Conservation (phyloP, 2,888 invertebrate species). For the Heliconius sara region DNA sequence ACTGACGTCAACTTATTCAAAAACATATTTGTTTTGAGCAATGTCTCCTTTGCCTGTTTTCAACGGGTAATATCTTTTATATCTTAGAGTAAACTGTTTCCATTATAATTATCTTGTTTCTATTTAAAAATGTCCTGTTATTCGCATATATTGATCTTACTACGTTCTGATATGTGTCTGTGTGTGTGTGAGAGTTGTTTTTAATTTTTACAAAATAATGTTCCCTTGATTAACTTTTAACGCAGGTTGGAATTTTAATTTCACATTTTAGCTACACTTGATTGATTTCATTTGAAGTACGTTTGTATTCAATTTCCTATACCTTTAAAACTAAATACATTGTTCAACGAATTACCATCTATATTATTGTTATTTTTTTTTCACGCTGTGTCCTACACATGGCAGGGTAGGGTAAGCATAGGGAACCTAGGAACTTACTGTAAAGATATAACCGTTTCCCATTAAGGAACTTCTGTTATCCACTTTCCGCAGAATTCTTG, state of each 20-base stretch:
- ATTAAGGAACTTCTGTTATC: no score
- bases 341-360: background rate
- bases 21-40: constrained; percentile 77
- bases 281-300: constrained; percentile 1
- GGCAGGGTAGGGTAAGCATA: no score
- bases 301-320: constrained; percentile 11
- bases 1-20: constrained; percentile 69
- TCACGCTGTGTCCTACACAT: no score
- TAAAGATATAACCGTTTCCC: no score
- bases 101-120: constrained; percentile 77
- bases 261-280: constrained; percentile 9
- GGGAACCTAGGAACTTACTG: no score
- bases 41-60: constrained; percentile 72
- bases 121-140: constrained; percentile 78
- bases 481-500: no score
- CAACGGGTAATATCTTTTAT: constrained; percentile 58
- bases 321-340: background rate
- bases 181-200: constrained; percentile 13
- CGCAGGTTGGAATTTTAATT: constrained; percentile 23
- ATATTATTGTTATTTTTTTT: no score
- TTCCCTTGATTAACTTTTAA: constrained; percentile 10
- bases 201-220: background rate
- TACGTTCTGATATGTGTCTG: constrained; percentile 51
- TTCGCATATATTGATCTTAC: constrained; percentile 59
- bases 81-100: constrained; percentile 69